Evolutionary conservation across 2,888 invertebrate species (phyloP).

Genomic region (Dinocampus coccinellae): DNA sequence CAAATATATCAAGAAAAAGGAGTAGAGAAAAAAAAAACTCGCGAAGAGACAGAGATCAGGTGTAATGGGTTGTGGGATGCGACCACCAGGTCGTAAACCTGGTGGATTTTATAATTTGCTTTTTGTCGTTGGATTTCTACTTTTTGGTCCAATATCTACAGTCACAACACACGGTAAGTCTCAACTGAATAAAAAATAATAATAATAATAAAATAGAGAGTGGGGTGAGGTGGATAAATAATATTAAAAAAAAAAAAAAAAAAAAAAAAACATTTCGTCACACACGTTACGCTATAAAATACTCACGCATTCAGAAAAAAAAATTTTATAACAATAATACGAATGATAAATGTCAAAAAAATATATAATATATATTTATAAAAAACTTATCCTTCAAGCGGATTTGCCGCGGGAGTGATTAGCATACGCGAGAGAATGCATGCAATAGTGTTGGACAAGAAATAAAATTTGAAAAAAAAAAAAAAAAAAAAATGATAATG

Average conservation of each 20-base stretch:
- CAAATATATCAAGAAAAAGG: neutral
- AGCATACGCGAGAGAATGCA: constrained; percentile 10
- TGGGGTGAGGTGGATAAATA: too few species aligned
- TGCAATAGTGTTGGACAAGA: constrained; percentile 1
- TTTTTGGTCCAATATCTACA: constrained; percentile 38
- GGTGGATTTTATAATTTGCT: constrained; percentile 42
- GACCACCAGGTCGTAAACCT: constrained; percentile 49
- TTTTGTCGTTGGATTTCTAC: constrained; percentile 41
- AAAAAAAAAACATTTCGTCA: constrained; percentile 3
- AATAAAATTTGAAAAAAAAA: neutral
- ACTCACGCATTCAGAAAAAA: neutral
- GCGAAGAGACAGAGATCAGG: constrained; percentile 12
- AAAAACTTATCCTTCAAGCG: constrained; percentile 1
- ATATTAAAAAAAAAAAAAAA: neutral
- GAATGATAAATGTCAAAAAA: neutral
- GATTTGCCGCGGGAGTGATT: neutral
- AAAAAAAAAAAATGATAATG: neutral
- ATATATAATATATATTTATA: neutral
- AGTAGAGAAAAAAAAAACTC: constrained; percentile 23
- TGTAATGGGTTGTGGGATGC: constrained; percentile 49
- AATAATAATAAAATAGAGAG: too few species aligned
- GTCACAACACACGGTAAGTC: constrained; percentile 44
- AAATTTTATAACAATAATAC: neutral
- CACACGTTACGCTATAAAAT: neutral
- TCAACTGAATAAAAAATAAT: too few species aligned